Evolutionary conservation across 2,113 vertebrate genomes (phyloP).

Genomic region (Eidolon helvum): DNA sequence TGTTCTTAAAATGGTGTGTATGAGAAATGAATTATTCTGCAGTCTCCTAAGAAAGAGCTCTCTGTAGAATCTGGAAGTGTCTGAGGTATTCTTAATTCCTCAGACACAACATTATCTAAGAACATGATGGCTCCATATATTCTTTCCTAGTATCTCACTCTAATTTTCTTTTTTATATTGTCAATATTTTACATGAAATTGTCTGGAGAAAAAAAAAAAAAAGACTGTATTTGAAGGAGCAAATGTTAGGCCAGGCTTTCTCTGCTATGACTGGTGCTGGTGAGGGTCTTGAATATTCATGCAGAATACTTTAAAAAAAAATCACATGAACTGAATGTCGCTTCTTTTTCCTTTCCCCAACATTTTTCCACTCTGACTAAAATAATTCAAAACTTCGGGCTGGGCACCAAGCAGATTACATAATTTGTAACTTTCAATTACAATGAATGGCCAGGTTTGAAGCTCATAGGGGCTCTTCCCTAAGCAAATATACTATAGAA

Average conservation of each 20-base stretch:
- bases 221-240: background rate
- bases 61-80: background rate
- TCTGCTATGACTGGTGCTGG: background rate
- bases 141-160: background rate
- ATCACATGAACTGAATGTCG: background rate
- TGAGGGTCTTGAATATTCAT: slow-evolving; percentile 40
- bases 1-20: background rate
- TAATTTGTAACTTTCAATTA: background rate
- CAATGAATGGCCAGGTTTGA: background rate
- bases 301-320: background rate
- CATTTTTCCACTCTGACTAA: slow-evolving; percentile 2
- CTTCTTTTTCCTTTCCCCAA: slow-evolving; percentile 36
- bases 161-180: slow-evolving; percentile 10
- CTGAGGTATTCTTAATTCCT: background rate
- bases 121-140: background rate
- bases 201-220: background rate
- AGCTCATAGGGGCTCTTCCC: background rate
- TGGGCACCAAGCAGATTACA: background rate
- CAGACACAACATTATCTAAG: slow-evolving; percentile 17
- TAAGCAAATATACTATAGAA: background rate
- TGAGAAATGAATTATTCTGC: background rate
- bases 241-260: slow-evolving; percentile 12
- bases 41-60: slow-evolving; percentile 3
- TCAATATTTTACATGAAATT: slow-evolving; percentile 31
- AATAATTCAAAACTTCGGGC: slow-evolving; percentile 30